Percentiles rank a stretch among this genome's conserved stretches.
Conservation (phyloP, 2,797 vertebrate genomes). For the Pseudocheirus occidentalis region DNA sequence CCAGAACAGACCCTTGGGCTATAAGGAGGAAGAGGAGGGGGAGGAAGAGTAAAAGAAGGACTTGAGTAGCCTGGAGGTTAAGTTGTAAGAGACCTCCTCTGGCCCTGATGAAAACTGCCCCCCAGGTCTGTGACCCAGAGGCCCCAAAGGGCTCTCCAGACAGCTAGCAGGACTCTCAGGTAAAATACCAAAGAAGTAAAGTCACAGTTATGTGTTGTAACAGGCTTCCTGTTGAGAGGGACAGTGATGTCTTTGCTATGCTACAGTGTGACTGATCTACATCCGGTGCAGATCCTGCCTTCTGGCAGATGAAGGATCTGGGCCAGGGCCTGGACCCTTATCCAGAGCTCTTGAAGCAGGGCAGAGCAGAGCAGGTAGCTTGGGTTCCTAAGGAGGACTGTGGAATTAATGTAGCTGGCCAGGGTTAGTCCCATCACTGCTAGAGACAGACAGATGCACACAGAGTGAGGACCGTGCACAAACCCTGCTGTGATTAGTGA, state of each 20-base stretch:
- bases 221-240: background rate
- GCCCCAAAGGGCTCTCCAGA: background rate
- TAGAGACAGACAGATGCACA: background rate
- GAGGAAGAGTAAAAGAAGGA: background rate
- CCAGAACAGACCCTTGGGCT: background rate
- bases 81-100: background rate
- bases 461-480: too few species aligned
- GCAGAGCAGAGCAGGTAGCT: too few species aligned
- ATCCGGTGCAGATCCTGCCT: background rate
- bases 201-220: background rate
- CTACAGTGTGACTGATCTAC: background rate
- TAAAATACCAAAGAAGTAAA: background rate
- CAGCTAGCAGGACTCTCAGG: background rate
- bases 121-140: background rate
- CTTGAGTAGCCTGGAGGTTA: rapidly evolving
- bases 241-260: background rate
- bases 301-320: background rate
- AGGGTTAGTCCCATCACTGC: too few species aligned
- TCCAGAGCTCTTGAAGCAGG: background rate
- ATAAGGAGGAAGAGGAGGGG: background rate
- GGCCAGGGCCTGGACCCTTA: too few species aligned
- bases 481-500: too few species aligned
- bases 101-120: background rate
- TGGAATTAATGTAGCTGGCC: too few species aligned
- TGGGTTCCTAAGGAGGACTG: background rate